phyloP scores from a whole-genome alignment of 2,797 vertebrate species.

The Smutsia gigantea region DNA sequence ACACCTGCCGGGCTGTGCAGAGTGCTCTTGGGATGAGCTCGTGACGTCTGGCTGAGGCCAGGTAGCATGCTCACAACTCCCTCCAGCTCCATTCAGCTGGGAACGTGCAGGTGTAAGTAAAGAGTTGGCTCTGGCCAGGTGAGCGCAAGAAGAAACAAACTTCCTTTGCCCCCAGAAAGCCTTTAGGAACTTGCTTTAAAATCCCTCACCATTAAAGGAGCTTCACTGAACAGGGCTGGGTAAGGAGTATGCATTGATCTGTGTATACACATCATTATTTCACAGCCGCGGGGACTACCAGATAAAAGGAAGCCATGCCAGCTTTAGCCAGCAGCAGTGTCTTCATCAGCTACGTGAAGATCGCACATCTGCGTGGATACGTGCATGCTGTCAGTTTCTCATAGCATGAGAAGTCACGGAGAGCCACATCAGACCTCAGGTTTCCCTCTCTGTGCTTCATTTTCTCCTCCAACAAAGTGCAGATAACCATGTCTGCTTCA shows the following conservation, averaged over 20 bases:
- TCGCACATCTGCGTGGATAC: accelerated
- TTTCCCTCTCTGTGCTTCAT: background rate
- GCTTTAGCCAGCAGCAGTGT: too few species aligned
- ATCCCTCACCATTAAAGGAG: background rate
- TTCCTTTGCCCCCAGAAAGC: background rate
- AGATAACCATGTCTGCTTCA: too few species aligned
- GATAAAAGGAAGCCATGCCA: background rate
- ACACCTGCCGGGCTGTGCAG: accelerated
- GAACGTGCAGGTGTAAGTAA: too few species aligned
- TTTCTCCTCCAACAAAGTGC: background rate
- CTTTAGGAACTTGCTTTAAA: background rate
- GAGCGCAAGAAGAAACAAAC: too few species aligned
- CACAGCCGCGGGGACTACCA: background rate
- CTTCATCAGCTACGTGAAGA: accelerated
- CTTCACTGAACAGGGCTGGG: accelerated
- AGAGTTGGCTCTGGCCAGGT: background rate
- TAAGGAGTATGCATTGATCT: accelerated
- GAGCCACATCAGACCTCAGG: accelerated
- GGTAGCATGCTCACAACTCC: background rate
- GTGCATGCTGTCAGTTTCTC: background rate
- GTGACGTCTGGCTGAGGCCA: accelerated
- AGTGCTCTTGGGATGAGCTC: background rate
- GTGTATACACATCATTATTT: accelerated
- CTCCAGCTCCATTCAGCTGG: background rate
- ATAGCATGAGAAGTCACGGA: accelerated